These are phyloP conservation scores for Lutraria rhynchaena DNA, from an alignment of 1,140 invertebrate genomes.

Conservation along the genomic window DNA sequence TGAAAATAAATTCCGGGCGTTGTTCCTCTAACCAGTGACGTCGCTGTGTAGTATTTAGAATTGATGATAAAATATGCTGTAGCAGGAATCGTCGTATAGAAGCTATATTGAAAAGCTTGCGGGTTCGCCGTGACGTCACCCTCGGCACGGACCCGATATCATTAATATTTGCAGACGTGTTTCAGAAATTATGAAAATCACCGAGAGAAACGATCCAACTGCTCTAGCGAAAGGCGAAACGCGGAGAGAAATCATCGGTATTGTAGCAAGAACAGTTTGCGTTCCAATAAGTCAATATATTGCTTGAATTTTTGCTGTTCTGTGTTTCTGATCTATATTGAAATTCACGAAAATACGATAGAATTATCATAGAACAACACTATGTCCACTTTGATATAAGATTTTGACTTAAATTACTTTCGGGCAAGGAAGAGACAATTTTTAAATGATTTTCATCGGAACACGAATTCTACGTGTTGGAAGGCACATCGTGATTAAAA, in stretches of 20 bases:
- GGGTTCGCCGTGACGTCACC: conserved; percentile 56
- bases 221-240: conserved; percentile 25
- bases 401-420: no score
- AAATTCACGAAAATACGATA: no score
- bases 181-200: conserved; percentile 64
- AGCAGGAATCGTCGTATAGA: conserved; percentile 38
- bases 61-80: conserved; percentile 58
- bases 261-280: conserved; percentile 37
- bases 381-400: no score
- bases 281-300: conserved; percentile 53
- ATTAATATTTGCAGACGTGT: conserved; percentile 61
- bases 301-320: background rate
- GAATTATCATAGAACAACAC: no score
- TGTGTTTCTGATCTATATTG: no score
- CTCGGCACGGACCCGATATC: conserved; percentile 55
- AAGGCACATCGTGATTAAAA: no score
- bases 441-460: no score
- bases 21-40: conserved; percentile 35
- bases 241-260: conserved; percentile 28
- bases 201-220: conserved; percentile 36
- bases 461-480: no score
- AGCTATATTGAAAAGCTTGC: conserved; percentile 47
- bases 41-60: conserved; percentile 51
- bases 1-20: conserved; percentile 56
- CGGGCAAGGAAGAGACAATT: no score